Evolutionary conservation across 2,113 vertebrate genomes (phyloP).

Genomic region (Xiphias gladius): DNA sequence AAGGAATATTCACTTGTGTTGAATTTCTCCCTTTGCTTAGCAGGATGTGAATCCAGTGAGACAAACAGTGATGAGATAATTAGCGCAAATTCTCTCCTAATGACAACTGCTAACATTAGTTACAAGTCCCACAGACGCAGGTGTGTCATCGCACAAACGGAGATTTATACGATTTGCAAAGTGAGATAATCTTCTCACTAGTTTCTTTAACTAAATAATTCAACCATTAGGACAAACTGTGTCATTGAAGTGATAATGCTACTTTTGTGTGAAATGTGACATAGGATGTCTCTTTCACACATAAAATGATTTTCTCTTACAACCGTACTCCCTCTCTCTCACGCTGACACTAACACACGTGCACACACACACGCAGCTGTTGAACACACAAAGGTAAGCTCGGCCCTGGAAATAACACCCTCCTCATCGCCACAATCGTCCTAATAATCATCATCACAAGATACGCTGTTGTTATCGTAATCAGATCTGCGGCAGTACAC

Average conservation of each 20-base stretch:
- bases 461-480: conserved; percentile 72
- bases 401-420: conserved; percentile 65
- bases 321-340: conserved; percentile 15
- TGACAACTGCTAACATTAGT: conserved; percentile 71
- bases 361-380: conserved; percentile 29
- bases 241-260: conserved; percentile 34
- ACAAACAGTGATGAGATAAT: conserved; percentile 73
- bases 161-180: conserved; percentile 51
- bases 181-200: conserved; percentile 47
- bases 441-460: conserved; percentile 77
- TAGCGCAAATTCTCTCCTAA: conserved; percentile 68
- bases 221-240: conserved; percentile 39
- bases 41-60: conserved; percentile 51
- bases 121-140: conserved; percentile 61
- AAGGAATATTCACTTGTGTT: conserved; percentile 33
- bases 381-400: conserved; percentile 62
- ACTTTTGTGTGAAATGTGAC: conserved; percentile 53
- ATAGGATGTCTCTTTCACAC: conserved; percentile 63
- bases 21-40: conserved; percentile 44
- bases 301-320: conserved; percentile 57
- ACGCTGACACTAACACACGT: conserved; percentile 11
- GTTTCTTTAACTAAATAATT: conserved; percentile 51
- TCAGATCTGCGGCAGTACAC: conserved; percentile 69
- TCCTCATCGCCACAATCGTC: conserved; percentile 57
- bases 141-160: conserved; percentile 45